phyloP scores from a whole-genome alignment of 2,797 vertebrate genomes.

The Falco berigora region DNA sequence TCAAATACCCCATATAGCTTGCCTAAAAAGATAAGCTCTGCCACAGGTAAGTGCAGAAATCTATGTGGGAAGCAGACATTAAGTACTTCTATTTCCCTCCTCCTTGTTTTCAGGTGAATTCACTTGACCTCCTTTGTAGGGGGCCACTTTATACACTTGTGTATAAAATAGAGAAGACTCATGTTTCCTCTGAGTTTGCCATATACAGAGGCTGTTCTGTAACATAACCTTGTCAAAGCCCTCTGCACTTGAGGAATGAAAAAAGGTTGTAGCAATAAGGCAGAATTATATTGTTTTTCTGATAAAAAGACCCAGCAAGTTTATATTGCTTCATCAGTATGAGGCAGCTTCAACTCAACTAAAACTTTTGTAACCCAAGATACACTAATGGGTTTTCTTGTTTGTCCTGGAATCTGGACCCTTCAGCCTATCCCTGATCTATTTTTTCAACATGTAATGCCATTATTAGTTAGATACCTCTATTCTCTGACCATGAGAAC shows the following conservation, averaged over 20 bases:
- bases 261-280: not conserved
- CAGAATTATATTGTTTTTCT: not conserved
- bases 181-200: not conserved
- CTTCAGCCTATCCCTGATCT: not conserved
- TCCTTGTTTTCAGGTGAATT: not conserved
- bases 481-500: not conserved
- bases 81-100: not conserved
- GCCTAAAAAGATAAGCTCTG: not conserved
- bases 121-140: not conserved
- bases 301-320: not conserved
- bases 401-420: not conserved
- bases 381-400: not conserved
- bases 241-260: not conserved
- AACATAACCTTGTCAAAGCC: fast-evolving
- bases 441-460: not conserved
- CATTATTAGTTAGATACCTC: not conserved
- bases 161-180: not conserved
- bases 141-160: not conserved
- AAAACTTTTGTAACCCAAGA: not conserved
- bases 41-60: not conserved
- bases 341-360: not conserved
- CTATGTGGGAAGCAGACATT: not conserved
- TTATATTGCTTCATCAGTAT: not conserved
- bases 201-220: not conserved
- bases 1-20: not conserved